Conservation (phyloP, 2,888 invertebrate genomes). For the Cephus pulcher region DNA sequence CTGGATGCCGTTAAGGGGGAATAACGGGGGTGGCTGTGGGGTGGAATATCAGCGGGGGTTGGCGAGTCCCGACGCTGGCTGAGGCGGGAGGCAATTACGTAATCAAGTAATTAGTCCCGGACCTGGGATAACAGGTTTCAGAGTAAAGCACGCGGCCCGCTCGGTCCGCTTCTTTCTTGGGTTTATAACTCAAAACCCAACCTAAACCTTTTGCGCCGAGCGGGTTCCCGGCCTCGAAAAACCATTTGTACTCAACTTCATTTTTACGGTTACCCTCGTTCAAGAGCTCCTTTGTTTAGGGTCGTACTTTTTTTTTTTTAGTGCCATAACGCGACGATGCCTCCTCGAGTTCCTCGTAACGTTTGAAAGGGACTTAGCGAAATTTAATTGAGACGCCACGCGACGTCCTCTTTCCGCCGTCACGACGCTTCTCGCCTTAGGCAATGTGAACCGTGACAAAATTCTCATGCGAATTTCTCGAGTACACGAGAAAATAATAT, state of each 20-base stretch:
- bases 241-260: background rate
- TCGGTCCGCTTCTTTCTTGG: constrained; percentile 32
- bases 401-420: background rate
- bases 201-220: background rate
- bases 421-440: background rate
- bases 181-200: background rate
- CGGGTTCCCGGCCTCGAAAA: background rate
- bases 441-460: constrained; percentile 9
- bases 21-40: constrained; percentile 20
- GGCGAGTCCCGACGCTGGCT: constrained; percentile 44
- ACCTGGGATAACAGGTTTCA: constrained; percentile 56
- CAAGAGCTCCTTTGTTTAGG: background rate
- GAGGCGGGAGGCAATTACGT: constrained; percentile 59
- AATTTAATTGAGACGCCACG: background rate
- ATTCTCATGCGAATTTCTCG: constrained; percentile 39
- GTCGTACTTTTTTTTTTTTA: background rate
- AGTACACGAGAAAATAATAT: constrained; percentile 16
- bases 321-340: background rate
- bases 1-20: constrained; percentile 4
- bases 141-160: constrained; percentile 37
- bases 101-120: constrained; percentile 65
- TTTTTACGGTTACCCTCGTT: background rate
- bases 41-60: constrained; percentile 51
- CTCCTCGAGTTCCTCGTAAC: background rate
- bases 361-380: background rate